phyloP scores from a whole-genome alignment of 2,888 invertebrate species.

The Homarus gammarus region DNA sequence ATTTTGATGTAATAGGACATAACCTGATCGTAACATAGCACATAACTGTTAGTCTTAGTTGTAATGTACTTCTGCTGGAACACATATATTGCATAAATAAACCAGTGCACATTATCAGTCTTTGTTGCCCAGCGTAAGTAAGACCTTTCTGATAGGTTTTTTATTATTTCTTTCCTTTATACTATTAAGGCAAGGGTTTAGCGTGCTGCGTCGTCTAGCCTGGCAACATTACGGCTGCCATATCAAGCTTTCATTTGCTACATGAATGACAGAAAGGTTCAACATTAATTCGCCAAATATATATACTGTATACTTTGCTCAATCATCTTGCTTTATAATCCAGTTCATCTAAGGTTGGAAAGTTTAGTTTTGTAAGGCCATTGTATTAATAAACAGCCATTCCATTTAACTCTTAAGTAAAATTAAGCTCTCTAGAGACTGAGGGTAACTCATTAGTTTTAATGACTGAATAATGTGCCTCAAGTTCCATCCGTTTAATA shows the following conservation, averaged over 20 bases:
- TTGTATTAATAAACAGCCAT: slow-evolving; percentile 13
- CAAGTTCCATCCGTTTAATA: slow-evolving; percentile 9
- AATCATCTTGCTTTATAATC: slow-evolving; percentile 41
- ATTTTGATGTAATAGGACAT: background rate
- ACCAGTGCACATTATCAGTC: background rate
- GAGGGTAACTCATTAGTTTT: background rate
- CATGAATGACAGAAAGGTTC: background rate
- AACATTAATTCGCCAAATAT: slow-evolving; percentile 33
- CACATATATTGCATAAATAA: background rate
- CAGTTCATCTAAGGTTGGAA: slow-evolving; percentile 26
- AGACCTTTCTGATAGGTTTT: background rate
- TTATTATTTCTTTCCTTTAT: background rate
- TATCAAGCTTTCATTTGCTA: slow-evolving; percentile 10
- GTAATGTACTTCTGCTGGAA: background rate
- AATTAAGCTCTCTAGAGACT: slow-evolving; percentile 12
- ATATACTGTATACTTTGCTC: slow-evolving; percentile 46
- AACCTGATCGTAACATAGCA: background rate
- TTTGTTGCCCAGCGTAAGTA: background rate
- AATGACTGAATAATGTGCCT: slow-evolving; percentile 30
- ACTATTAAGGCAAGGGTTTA: background rate
- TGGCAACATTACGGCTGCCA: background rate
- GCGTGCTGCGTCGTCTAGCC: background rate
- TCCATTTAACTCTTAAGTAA: slow-evolving; percentile 30
- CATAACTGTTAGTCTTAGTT: slow-evolving; percentile 2
- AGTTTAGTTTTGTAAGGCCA: slow-evolving; percentile 25